Base-by-base conservation (phyloP, 2,888 invertebrate genomes). In the Cantharis flavilabris region DNA sequence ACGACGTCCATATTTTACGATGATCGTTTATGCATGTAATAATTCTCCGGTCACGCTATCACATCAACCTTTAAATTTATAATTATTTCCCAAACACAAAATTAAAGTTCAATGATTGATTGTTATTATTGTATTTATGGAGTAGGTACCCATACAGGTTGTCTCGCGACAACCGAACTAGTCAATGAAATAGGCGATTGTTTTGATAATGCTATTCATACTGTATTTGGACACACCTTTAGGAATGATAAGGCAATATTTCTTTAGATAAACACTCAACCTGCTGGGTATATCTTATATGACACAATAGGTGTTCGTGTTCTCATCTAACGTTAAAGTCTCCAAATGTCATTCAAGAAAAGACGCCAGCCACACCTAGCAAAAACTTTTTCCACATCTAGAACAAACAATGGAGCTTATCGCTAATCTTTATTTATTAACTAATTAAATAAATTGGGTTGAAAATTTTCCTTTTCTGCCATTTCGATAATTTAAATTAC, bases 1-100 rank as follows among this genome's bases (percentile, higher is more conserved):
- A 85, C 83, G 75, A 79, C 79, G 81, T 62, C 82, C 81, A 82
- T 85, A 84, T 81, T 85, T 87, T 86, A 87, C 84, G 85, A 84
- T 86, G 86, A 87, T 86, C 82, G 86, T 84, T 82, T 78, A 80
- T 77, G 78, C 80, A 79, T 78, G 76, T 81, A 82, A 83, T 82
- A 83, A 82, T 75, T 81, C 82, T 80, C 79, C 81, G 80, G 82
- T 83, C 83, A 82, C 83, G 82, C 83, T 81, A 83, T 83, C 79
- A 73, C 75, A 23, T 69, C 76, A 78, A 81, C 80, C 79, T 80
- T 80, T 81, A 81, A 81, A 80, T 77, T 79, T 80, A 74, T 80
- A 80, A 74, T 75, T 72, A 18, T 23, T 65, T 70, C 49, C 49
- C 49, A 49, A 49, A 49, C 49, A 64, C 70, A 69, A 71, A 49